Evolutionary conservation across 2,888 invertebrate species (phyloP), one percentile per base, ranked within the genome.

Genomic region (Nomada fucata): DNA sequence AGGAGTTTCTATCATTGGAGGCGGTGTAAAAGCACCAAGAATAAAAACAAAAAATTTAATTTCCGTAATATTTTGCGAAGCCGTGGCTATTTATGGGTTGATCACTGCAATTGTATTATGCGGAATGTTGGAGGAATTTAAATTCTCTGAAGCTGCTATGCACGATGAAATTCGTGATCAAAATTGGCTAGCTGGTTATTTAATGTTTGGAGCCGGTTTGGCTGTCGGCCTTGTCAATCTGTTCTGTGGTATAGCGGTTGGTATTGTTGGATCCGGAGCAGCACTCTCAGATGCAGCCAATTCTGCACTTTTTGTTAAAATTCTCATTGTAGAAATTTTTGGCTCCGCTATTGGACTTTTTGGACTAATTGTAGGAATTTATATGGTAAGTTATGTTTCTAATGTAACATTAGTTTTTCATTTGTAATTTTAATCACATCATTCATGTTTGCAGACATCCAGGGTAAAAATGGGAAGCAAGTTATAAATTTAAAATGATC

Each of bases 41-140:
- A 99, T 99, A 94, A 98, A 99, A 94, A 99, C 99, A 76, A 99
- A 99, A 95, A 99, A 99, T 94, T 96, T 99, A 93, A 99, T 99
- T 93, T 99, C 99, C 70, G 99, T 99, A 90, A 99, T 99, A 94
- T 99, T 99, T 95, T 99, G 99, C 94, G 99, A 99, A 95, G 99
- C 99, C 87, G 99, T 99, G 4, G 99, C 99, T 86, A 99, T 99
- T 94, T 99, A 99, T 94, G 99, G 99, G 44, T 95, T 99, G 85
- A 99, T 99, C 92, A 98, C 99, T 91, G 99, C 99, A 64, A 99
- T 99, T 93, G 99, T 99, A 55, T 95, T 99, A 81, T 97, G 98
- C 59, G 98, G 98, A 87, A 96, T 96, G 93, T 94, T 98, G 89
- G 96, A 96, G 84, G 94, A 87, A 44, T 94, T 93, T 55, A 79